Conservation (phyloP, 1,140 invertebrate species). For the Limonius californicus region DNA sequence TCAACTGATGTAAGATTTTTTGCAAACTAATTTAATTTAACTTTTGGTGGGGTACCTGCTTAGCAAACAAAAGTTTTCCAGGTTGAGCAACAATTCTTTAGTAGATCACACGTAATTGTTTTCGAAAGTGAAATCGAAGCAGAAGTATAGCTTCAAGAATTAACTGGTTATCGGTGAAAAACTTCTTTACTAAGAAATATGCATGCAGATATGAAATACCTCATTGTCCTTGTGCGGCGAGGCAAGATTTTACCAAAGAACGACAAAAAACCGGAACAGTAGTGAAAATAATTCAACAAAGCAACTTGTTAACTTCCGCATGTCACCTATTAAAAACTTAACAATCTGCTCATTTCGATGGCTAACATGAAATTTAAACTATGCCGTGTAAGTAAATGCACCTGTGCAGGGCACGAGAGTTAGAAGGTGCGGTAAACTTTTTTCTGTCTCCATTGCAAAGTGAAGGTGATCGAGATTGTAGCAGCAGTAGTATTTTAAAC, state of each 20-base stretch:
- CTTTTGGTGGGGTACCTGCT: background rate
- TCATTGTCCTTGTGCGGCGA: background rate
- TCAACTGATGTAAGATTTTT: background rate
- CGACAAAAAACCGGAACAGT: background rate
- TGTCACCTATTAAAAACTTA: too few species aligned
- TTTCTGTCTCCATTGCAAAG: background rate
- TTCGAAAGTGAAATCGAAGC: slow-evolving; percentile 1
- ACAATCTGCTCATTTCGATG: too few species aligned
- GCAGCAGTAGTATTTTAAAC: background rate
- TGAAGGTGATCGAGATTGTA: background rate
- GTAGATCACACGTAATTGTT: background rate
- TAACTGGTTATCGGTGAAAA: background rate
- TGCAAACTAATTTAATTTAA: background rate
- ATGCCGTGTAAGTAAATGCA: background rate
- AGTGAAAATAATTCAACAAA: background rate
- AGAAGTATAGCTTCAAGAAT: background rate
- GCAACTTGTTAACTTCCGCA: too few species aligned
- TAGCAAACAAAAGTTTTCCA: background rate
- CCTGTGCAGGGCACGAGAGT: background rate
- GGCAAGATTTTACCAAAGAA: background rate
- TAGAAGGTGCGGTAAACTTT: background rate
- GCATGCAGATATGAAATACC: background rate
- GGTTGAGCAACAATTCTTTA: background rate
- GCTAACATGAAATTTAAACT: too few species aligned
- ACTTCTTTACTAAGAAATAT: background rate